Base-by-base conservation (phyloP, 2,888 invertebrate species). In the Agonum fuliginosum region DNA sequence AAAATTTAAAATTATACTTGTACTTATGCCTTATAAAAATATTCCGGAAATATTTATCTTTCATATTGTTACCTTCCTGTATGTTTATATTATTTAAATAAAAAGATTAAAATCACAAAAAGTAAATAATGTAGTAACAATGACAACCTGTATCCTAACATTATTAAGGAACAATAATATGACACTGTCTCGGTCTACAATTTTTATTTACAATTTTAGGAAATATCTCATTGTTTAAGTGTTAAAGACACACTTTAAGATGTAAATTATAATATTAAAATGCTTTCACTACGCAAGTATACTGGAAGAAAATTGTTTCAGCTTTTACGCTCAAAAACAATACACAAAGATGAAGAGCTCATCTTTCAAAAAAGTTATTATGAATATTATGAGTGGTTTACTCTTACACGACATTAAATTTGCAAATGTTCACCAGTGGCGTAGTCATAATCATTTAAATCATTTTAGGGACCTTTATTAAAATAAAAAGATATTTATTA, bases 261-360 rank as follows among this genome's bases (percentile, higher is more conserved):
- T 41, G 20, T 41, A 67, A 67, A 41, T 41, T 41, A 41, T 20
- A 67, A 67, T 67, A 19, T 20, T 1, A 24, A 70, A 24, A 17
- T 17, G 30, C 71, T 71, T 48, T 71, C 67, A 4, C 67, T 41
- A 6, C 4, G 5, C 10, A 24, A 14, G 8, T 14, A 27, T 14
- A 27, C 1, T 70, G 27, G 27, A 24, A 22, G 70, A 70, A 30
- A 71, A 24, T 30, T 71, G 48, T 51, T 71, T 71, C 71, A 48
- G 70, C 71, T 71, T 71, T 71, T 71, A 48, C 34, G 48, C 71
- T 71, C 34, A 71, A 27, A 70, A 27, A 71, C 71, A 71, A 71
- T 17, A 12, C 12, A 62, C 58, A 62, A 62, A 62, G 58, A 62
- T 30, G 17, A 10, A 62, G 30, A 12, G 17, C 30, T 19, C 12